Percentiles rank a stretch among this genome's conserved stretches.
Evolutionary conservation across 2,113 vertebrate genomes (phyloP).

Genomic region (Hemiscyllium ocellatum): DNA sequence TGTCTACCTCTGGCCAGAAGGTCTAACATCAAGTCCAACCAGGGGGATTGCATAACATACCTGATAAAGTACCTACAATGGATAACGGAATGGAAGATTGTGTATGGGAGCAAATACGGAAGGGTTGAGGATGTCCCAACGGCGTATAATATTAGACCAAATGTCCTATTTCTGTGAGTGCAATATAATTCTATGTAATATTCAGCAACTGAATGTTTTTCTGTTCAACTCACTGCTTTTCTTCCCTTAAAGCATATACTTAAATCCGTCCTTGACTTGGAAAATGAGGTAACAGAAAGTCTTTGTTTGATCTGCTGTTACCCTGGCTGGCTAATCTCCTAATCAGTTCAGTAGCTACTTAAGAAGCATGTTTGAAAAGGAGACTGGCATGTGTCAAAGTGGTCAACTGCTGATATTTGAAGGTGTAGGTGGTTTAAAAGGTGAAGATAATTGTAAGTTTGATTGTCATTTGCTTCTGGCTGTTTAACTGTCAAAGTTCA

Average conservation of each 20-base stretch:
- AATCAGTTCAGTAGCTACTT: not conserved
- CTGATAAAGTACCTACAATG: not conserved
- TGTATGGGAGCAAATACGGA: not conserved
- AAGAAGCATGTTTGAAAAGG: not conserved
- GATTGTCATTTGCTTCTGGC: constrained; percentile 29
- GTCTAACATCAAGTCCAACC: no score
- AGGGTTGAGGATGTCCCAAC: not conserved
- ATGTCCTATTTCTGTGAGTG: not conserved
- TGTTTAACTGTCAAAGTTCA: not conserved
- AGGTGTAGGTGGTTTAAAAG: not conserved
- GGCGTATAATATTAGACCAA: not conserved
- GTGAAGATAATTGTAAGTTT: not conserved
- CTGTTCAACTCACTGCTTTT: not conserved
- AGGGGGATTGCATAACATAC: no score
- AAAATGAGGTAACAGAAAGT: not conserved
- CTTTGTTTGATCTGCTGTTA: not conserved
- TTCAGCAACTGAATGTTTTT: not conserved
- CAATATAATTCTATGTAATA: not conserved
- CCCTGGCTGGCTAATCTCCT: not conserved
- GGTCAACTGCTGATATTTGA: not conserved
- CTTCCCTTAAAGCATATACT: not conserved
- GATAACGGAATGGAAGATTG: not conserved
- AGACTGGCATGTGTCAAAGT: not conserved
- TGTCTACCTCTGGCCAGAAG: no score
- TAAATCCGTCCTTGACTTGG: not conserved